phyloP scores from a whole-genome alignment of 1,140 invertebrate genomes.

The Drosophila bipectinata region DNA sequence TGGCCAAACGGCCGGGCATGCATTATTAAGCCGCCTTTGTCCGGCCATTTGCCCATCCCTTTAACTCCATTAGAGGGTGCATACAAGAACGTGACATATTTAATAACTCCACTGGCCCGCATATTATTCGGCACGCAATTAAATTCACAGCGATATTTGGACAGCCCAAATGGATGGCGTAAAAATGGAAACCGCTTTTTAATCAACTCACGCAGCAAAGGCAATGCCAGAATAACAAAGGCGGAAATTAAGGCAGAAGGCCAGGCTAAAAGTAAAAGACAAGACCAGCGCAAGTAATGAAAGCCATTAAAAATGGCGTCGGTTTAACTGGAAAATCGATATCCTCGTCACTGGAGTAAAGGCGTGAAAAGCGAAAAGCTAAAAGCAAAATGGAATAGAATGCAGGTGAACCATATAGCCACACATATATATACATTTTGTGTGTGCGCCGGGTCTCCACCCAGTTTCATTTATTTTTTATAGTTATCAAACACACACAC shows the following conservation, averaged over 20 bases:
- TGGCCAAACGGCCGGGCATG: conserved; percentile 30
- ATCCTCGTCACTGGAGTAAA: conserved; percentile 44
- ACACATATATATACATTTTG: conserved; percentile 1
- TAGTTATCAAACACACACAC: conserved; percentile 42
- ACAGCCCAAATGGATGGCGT: conserved; percentile 11
- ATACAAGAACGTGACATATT: conserved; percentile 43
- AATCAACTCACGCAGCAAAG: conserved; percentile 67
- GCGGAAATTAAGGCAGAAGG: conserved; percentile 16
- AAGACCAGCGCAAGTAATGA: conserved; percentile 68
- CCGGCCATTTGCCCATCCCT: neutral
- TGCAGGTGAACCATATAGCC: conserved; percentile 46
- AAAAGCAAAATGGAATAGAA: conserved; percentile 61
- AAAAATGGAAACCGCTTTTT: conserved; percentile 49
- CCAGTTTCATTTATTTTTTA: conserved; percentile 56
- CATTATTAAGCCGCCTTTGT: conserved; percentile 62
- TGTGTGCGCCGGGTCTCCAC: conserved; percentile 41
- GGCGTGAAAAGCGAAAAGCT: conserved; percentile 58
- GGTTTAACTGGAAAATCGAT: conserved; percentile 74
- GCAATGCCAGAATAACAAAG: conserved; percentile 18
- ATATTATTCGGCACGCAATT: conserved; percentile 64
- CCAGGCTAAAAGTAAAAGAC: conserved; percentile 21
- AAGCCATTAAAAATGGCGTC: conserved; percentile 77
- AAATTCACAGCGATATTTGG: conserved; percentile 51
- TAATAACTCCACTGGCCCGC: conserved; percentile 24
- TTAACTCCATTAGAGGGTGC: conserved; percentile 11